Evolutionary conservation across 2,797 vertebrate species (phyloP), one percentile per base, ranked within the genome.

Genomic region (Taenioides sp.): DNA sequence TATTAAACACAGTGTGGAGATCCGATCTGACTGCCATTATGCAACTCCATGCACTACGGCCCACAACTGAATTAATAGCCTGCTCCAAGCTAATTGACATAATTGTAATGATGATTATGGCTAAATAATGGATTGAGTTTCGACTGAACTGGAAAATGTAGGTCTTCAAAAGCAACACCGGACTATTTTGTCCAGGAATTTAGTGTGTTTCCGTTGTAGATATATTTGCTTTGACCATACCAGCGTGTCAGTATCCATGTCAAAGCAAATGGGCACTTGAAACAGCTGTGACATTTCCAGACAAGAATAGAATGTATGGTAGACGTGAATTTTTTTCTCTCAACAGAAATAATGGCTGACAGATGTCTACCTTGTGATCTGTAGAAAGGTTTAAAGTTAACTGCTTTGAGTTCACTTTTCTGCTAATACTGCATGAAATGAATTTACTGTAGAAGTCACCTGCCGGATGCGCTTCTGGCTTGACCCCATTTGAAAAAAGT

Each of bases 1-100:
- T 91, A 92, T 93, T 92, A 84, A 94, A 84, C 5, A 22, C 37
- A 18, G 70, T 69, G 74, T 73, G 52, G 81, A 79, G 85, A 85
- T 88, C 76, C 73, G 83, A 90, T 83, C 86, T 76, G 80, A 83
- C 78, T 71, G 78, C 73, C 78, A 84, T 90, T 83, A 86, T 82
- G 78, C 80, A 73, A 49, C 57, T 47, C 67, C 37, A 74, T 78
- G 71, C 71, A 71, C 74, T 49, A 74, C 40, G 72, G 76, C 62
- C 70, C 62, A 12, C 69, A 52, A 18, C 74, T 70, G 72, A 81
- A 82, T 87, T 72, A 85, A 80, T 62, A 74, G 64, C 72, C 70
- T 57, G 25, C 78, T 69, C 67, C 60, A 75, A 72, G 73, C 72
- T 72, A 72, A 80, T 66, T 65, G 71, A 43, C 40, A 58, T 60